These are phyloP conservation scores for Scolopax bukidnonensis DNA, from an alignment of 2,797 vertebrate genomes.

Conservation along the genomic window DNA sequence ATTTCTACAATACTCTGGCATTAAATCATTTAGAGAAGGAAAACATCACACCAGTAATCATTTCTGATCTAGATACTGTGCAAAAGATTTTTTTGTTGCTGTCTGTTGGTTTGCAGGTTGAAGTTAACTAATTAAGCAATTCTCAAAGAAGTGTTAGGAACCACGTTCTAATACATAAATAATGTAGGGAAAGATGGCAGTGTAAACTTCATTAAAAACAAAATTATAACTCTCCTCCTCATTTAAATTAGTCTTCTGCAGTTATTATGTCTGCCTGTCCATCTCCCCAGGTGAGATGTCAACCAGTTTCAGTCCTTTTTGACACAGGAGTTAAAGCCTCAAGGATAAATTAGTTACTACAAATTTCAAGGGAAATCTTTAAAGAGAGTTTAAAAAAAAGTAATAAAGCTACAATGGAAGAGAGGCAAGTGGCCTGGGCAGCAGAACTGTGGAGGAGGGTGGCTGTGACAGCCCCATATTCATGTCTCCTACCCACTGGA, in stretches of 20 bases:
- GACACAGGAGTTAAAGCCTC: background rate
- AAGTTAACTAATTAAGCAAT: background rate
- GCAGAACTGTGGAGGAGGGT: too few species aligned
- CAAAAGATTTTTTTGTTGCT: background rate
- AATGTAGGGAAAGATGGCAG: background rate
- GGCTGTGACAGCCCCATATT: background rate
- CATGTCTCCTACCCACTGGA: background rate
- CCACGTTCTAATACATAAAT: background rate
- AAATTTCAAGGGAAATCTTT: background rate
- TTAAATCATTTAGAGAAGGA: background rate
- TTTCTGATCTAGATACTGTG: background rate
- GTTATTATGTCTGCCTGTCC: background rate
- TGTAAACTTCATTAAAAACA: background rate
- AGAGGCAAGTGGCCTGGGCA: background rate
- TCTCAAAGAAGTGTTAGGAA: background rate
- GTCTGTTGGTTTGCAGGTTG: background rate
- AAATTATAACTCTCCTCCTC: background rate
- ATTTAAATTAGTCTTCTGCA: background rate
- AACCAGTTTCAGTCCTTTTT: background rate
- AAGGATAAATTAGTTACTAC: background rate
- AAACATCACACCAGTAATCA: background rate
- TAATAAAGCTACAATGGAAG: background rate
- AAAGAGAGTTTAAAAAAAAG: background rate
- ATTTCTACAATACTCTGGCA: background rate
- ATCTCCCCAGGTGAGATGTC: background rate